Evolutionary conservation across 1,140 invertebrate genomes (phyloP).

Genomic region (Calliopsis andreniformis): DNA sequence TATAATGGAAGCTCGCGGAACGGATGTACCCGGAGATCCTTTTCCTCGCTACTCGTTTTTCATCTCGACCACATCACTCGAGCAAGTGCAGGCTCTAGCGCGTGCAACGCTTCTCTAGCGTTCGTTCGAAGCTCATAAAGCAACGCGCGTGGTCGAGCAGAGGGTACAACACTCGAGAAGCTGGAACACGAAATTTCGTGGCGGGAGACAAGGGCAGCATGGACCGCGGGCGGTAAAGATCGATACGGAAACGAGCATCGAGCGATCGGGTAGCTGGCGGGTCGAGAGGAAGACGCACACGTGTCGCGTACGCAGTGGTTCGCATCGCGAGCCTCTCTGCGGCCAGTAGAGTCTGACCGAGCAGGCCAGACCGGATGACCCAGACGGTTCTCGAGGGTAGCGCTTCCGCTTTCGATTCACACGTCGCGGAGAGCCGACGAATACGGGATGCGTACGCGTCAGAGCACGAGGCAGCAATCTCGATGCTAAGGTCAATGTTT

Average conservation of each 20-base stretch:
- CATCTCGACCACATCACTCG: background rate
- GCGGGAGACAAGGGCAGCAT: background rate
- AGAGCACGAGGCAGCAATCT: slow-evolving; percentile 60
- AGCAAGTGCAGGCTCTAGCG: background rate
- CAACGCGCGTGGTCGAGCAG: background rate
- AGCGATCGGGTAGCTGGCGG: slow-evolving; percentile 23
- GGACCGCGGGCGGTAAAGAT: slow-evolving; percentile 26
- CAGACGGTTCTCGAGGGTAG: background rate
- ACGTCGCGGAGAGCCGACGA: slow-evolving; percentile 24
- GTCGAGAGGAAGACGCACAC: slow-evolving; percentile 26
- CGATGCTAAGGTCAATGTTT: slow-evolving; percentile 75
- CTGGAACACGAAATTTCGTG: background rate
- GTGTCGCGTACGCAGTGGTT: slow-evolving; percentile 36
- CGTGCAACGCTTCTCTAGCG: too few species aligned
- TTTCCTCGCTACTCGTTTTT: background rate
- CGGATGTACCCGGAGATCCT: background rate
- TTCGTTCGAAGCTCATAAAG: background rate
- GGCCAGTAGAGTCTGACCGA: background rate
- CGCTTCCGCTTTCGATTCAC: slow-evolving; percentile 50
- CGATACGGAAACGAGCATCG: slow-evolving; percentile 33
- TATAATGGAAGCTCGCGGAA: background rate
- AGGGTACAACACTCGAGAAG: background rate
- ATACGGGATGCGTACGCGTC: slow-evolving; percentile 41
- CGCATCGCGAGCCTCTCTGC: background rate
- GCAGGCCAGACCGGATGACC: background rate